Percentiles rank a stretch among this genome's conserved stretches.
Conservation (phyloP, 1,140 invertebrate genomes). For the Aphaenogaster rudis region DNA sequence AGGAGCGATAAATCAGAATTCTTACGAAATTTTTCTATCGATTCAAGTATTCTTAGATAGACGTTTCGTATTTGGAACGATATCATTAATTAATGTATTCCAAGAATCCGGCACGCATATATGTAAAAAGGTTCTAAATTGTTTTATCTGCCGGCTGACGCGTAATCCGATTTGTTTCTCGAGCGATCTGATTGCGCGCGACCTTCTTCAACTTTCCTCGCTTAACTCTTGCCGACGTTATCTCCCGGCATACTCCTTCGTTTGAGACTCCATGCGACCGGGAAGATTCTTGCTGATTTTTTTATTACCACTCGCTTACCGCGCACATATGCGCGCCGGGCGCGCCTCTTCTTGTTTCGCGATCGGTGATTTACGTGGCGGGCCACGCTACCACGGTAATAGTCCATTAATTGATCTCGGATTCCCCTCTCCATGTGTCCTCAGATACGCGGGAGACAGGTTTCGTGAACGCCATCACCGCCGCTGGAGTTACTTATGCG, state of each 20-base stretch:
- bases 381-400: constrained; percentile 71
- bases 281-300: constrained; percentile 24
- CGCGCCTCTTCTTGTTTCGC: constrained; percentile 54
- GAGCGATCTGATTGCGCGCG: constrained; percentile 55
- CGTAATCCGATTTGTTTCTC: constrained; percentile 65
- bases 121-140: constrained; percentile 31
- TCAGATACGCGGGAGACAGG: constrained; percentile 97
- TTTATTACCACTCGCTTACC: constrained; percentile 38
- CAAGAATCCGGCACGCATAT: neutral
- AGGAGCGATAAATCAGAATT: neutral
- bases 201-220: constrained; percentile 52
- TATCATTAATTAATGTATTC: constrained; percentile 49
- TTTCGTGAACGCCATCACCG: constrained; percentile 97
- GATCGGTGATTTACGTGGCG: constrained; percentile 79
- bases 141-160: constrained; percentile 51
- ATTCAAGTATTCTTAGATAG: neutral
- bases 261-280: constrained; percentile 28
- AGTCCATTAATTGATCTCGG: constrained; percentile 61
- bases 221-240: constrained; percentile 47
- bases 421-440: constrained; percentile 75
- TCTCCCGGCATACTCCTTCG: constrained; percentile 17
- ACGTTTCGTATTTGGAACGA: neutral
- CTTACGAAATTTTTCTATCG: neutral
- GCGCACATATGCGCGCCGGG: constrained; percentile 23
- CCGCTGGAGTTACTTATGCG: constrained; percentile 96